Evolutionary conservation across 1,140 invertebrate species (phyloP), one percentile per base, ranked within the genome.

Genomic region (Brachionus plicatilis): DNA sequence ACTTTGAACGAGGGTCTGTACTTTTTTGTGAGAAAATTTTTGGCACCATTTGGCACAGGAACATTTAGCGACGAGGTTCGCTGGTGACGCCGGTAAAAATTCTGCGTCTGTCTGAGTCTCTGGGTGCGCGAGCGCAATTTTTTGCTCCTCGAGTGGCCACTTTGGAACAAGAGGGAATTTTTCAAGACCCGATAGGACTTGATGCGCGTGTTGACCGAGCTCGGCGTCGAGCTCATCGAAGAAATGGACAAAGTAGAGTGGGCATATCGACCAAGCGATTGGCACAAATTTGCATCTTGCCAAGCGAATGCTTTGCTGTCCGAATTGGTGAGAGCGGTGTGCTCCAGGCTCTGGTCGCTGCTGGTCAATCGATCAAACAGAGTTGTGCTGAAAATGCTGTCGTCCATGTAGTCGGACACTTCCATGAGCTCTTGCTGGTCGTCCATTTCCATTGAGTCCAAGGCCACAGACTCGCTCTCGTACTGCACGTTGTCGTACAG

Each of bases 71-170:
- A 76, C 17, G 72, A 76, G 14, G 43, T 76, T 2, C 72, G 72
- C 47, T 76, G 41, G 33, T 47, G 72, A 76, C 72, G 72, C 1
- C 24, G 72, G 12, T 76, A 76, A n/a, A 76, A 76, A 76, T 76
- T 76, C 14, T n/a, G 47, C 4, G 72, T 29, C 17, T 76, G 72
- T 29, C 47, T 76, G 20, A 76, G 20, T 29, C 72, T 45, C 53
- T 76, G 43, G 33, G 41, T 72, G 7, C 68, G 29, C 2, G 68
- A 72, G 37, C 68, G 68, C 17, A 72, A 17, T 17, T 76, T 50
- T 76, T 76, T 76, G 47, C n/a, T 47, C 12, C 6, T 47, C 43
- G 45, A 76, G 3, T 50, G 24, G 20, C 27, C 27, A 12, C n/a
- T 20, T 53, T 76, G 53, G 43, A 50, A 50, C n/a, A 50, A 29